Evolutionary conservation across 2,113 vertebrate genomes (phyloP), one percentile per base, ranked within the genome.

Genomic region (Sardina pilchardus): DNA sequence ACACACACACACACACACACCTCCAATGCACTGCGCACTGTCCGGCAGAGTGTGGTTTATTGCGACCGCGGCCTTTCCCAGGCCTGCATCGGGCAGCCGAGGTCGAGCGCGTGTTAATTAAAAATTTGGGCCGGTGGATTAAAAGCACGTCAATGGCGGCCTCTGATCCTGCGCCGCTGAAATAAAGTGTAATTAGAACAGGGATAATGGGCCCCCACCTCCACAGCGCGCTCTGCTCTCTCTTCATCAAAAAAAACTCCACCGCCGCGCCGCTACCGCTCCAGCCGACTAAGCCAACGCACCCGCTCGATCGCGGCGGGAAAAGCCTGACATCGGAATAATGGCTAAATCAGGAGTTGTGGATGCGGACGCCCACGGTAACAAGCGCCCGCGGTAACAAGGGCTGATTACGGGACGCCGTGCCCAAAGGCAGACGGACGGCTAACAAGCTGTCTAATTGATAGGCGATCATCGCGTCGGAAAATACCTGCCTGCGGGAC

Each of bases 71-170:
- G 59, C 87, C 90, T 87, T 93, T 95, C 92, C 90, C 75, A 71
- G 90, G 92, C 91, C 93, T 88, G 90, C 92, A 91, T 93, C 89
- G 39, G 90, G 30, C 90, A 89, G 90, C 87, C 87, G 88, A 90
- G 93, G 93, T 94, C 91, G 91, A 90, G 90, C 91, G 89, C 85
- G 93, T 94, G 94, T 95, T 94, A 94, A 94, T 95, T 94, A 94
- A 94, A 94, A 94, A 93, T 93, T 92, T 93, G 90, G 63, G 92
- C 91, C 39, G 90, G 90, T 82, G 89, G 94, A 95, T 94, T 94
- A 94, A 94, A 93, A 93, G 93, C 90, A 92, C 92, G 93, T 94
- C 93, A 93, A 93, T 92, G 90, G 90, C 87, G 90, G 91, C 91
- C 93, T 90, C 90, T 94, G 93, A 94, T 93, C 92, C 90, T 90